Percentiles rank a stretch among this genome's conserved stretches.
Evolutionary conservation across 1,140 invertebrate species (phyloP).

Genomic region (Oryzaephilus surinamensis): DNA sequence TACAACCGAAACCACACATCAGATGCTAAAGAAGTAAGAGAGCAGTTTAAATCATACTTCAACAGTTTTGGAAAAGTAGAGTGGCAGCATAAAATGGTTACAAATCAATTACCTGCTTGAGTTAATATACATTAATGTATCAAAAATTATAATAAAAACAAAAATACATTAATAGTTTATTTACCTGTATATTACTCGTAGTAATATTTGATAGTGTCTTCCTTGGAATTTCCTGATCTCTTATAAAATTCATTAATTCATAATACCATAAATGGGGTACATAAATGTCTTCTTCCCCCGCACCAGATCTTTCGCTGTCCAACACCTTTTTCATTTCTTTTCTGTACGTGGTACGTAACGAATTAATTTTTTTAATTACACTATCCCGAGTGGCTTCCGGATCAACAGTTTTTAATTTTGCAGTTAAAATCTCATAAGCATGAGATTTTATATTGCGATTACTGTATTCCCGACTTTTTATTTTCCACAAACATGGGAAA

Average conservation of each 20-base stretch:
- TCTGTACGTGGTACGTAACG: conserved; percentile 26
- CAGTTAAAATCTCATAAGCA: conserved; percentile 18
- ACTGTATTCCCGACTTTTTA: conserved; percentile 5
- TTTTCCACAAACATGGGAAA: conserved; percentile 4
- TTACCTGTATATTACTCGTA: too few relatives aligned
- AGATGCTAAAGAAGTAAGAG: neutral
- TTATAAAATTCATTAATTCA: conserved; percentile 22
- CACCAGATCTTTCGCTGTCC: conserved; percentile 17
- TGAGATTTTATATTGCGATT: conserved; percentile 2
- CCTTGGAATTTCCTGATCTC: conserved; percentile 17
- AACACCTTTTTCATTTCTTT: conserved; percentile 31
- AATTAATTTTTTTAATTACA: conserved; percentile 32
- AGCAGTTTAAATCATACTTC: neutral
- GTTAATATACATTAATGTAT: too few relatives aligned
- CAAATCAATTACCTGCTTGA: too few relatives aligned
- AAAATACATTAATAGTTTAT: too few relatives aligned
- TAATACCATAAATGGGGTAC: conserved; percentile 31
- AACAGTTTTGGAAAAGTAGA: neutral
- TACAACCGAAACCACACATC: neutral
- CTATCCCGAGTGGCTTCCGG: conserved; percentile 23
- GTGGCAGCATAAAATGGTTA: too few relatives aligned
- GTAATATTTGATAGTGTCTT: neutral
- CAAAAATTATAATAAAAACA: too few relatives aligned
- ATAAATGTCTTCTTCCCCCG: conserved; percentile 21
- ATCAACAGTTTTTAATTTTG: conserved; percentile 24